Conservation (phyloP, 2,888 invertebrate genomes). For the Carcina quercana region DNA sequence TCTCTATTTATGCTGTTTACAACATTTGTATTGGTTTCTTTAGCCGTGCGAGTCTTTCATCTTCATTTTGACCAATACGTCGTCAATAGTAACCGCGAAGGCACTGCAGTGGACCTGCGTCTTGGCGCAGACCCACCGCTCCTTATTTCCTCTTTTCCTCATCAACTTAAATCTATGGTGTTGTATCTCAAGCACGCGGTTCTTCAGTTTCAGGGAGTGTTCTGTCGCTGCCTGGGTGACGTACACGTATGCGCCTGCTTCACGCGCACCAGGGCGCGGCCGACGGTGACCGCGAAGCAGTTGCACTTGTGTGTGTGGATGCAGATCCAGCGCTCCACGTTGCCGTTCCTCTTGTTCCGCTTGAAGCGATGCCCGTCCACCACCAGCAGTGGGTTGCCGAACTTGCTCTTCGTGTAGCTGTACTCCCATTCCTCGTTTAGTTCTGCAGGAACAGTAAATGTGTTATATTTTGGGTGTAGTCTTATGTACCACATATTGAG, state of each 20-base stretch:
- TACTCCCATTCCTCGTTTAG: no score
- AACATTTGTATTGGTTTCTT: no score
- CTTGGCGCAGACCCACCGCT: slow-evolving; percentile 3
- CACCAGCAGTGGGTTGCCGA: slow-evolving; percentile 32
- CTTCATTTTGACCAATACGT: background rate
- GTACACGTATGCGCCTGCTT: slow-evolving; percentile 25
- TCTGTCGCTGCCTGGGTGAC: background rate
- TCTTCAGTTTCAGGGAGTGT: background rate
- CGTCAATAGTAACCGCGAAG: slow-evolving; percentile 1
- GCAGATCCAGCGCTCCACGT: slow-evolving; percentile 32
- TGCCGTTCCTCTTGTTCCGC: slow-evolving; percentile 23
- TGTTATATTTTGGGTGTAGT: no score
- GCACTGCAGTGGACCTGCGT: background rate
- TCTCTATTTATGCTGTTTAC: no score
- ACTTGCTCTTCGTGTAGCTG: no score
- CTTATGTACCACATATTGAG: no score
- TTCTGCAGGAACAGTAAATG: no score
- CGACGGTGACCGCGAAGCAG: slow-evolving; percentile 30
- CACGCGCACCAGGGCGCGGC: slow-evolving; percentile 26
- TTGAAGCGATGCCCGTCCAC: slow-evolving; percentile 29
- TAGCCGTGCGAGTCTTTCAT: no score
- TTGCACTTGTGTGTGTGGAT: slow-evolving; percentile 33
- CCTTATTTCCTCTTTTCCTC: background rate
- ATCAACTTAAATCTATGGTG: slow-evolving; percentile 13
- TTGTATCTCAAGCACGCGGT: slow-evolving; percentile 13